phyloP scores from a whole-genome alignment of 2,797 vertebrate genomes.

The Aplochiton taeniatus region DNA sequence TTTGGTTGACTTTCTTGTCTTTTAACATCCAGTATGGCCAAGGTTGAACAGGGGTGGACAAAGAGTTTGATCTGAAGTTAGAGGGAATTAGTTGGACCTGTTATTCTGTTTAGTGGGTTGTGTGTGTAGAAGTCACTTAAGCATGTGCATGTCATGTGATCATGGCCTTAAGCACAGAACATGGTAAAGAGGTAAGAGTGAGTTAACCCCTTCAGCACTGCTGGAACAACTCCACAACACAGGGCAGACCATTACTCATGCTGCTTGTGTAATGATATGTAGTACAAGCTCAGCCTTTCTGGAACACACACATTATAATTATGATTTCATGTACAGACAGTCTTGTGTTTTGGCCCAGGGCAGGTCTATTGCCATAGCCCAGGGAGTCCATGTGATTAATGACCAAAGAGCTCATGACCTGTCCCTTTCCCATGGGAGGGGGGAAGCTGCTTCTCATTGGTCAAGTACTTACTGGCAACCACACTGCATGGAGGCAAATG shows the following conservation, averaged over 20 bases:
- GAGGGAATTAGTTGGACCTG: too few relatives aligned
- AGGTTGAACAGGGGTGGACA: too few relatives aligned
- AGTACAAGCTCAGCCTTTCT: conserved; percentile 23
- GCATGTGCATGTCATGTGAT: conserved; percentile 15
- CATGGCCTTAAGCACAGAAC: background rate
- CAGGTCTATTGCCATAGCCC: too few relatives aligned
- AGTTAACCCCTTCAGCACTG: conserved; percentile 44
- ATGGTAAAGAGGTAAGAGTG: conserved; percentile 29
- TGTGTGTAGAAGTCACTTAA: too few relatives aligned
- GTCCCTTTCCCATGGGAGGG: conserved; percentile 2
- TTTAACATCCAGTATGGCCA: too few relatives aligned
- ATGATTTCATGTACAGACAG: too few relatives aligned
- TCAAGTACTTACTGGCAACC: conserved; percentile 16
- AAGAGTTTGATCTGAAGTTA: too few relatives aligned
- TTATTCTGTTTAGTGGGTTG: too few relatives aligned
- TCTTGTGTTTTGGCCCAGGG: too few relatives aligned
- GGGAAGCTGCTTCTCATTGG: conserved; percentile 46
- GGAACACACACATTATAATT: background rate
- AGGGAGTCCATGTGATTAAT: conserved; percentile 20
- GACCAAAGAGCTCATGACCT: conserved; percentile 38
- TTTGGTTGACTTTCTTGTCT: too few relatives aligned
- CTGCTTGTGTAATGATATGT: conserved; percentile 12
- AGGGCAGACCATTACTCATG: conserved; percentile 17
- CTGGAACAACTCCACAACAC: conserved; percentile 42
- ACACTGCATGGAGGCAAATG: too few relatives aligned